Base-by-base conservation (phyloP, 1,140 invertebrate species). In the Pteromalus puparum region DNA sequence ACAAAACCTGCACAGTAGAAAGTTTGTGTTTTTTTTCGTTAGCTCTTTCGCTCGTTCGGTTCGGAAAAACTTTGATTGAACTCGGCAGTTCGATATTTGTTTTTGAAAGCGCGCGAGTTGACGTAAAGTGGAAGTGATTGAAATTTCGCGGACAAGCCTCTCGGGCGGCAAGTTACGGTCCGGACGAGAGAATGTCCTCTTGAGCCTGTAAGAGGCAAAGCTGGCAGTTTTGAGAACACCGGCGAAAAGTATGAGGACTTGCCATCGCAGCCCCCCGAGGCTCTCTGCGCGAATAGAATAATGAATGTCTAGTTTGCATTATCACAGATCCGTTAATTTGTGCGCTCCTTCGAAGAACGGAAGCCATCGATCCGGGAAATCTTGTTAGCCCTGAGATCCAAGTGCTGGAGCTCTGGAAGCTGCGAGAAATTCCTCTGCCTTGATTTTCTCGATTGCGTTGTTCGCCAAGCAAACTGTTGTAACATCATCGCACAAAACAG, bases 361-460 rank as follows among this genome's bases (percentile, higher is more conserved):
- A 96, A 85, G 97, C 97, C 93, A n/a, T 99, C 98, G 89, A 99
- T 98, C 26, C 95, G 94, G 5, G 95, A 95, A 84, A 99, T 97
- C 89, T 96, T 95, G 92, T 99, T 99, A 88, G 97, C 96, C 86
- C 97, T 95, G 48, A 99, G 94, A 93, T 99, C 98, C 92, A 99
- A 91, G 92, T 97, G 97, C 80, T 96, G 95, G 78, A 99, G 93
- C 92, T 98, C 97, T 13, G 97, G 97, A 74, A 99, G 93, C 76
- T 97, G 97, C 96, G 89, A 99, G 98, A 0, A 97, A 92, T 3
- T 97, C 97, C 89, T 97, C 97, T 2, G 96, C 97, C 90, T 96
- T 96, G 83, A 99, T 96, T 90, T 96, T 95, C 28, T 95, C 96
- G 81, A 99, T 94, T 86, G 97, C 96, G 91, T 99, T 99, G 92